Evolutionary conservation across 2,888 invertebrate genomes (phyloP).

Genomic region (Pachymerium ferrugineum): DNA sequence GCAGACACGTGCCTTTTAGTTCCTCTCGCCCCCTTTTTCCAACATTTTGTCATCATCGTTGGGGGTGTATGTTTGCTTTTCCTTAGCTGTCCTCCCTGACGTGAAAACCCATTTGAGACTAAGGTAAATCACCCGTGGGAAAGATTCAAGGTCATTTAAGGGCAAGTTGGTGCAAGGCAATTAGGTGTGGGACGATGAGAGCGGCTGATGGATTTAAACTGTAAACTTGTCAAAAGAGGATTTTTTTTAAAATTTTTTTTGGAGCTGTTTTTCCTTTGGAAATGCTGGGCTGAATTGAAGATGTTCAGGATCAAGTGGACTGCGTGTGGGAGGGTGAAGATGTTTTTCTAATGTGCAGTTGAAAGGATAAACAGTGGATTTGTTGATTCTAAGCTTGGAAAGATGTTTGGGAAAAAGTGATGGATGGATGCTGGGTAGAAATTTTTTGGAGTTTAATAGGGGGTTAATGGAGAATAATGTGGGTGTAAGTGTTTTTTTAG

Average conservation of each 20-base stretch:
- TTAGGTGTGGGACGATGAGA: no score
- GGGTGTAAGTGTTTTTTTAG: no score
- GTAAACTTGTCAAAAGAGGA: neutral
- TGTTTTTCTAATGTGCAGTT: neutral
- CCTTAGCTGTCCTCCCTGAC: neutral
- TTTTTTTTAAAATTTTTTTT: neutral
- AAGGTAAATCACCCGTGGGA: no score
- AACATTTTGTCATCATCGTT: neutral
- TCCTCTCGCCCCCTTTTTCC: neutral
- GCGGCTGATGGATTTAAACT: no score
- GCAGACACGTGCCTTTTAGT: neutral
- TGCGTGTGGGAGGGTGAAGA: neutral
- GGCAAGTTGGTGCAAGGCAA: no score
- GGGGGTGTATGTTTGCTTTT: neutral
- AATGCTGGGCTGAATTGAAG: neutral
- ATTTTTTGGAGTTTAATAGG: no score
- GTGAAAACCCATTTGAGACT: no score
- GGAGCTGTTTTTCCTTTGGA: no score
- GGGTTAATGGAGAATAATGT: no score
- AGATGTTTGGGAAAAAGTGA: no score
- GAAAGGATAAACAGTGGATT: neutral
- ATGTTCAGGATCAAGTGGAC: neutral
- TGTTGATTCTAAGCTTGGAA: constrained; percentile 2
- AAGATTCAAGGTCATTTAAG: no score
- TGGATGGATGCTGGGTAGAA: no score